Base-by-base conservation (phyloP, 2,113 vertebrate species). In the Antigone vipio region DNA sequence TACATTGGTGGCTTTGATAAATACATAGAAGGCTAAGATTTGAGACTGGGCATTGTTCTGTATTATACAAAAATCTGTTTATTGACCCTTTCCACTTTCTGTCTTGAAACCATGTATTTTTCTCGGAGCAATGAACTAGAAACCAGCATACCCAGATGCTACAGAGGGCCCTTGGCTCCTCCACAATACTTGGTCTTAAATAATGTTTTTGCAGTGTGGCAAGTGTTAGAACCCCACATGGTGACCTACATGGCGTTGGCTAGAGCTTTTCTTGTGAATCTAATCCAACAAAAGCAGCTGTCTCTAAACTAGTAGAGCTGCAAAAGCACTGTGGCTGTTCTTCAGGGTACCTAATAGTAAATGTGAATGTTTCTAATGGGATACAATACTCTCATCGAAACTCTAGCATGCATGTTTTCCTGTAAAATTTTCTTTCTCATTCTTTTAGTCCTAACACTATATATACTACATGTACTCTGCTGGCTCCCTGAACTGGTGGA, bases 251-350 rank as follows among this genome's bases (percentile, higher is more conserved):
- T 97, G 96, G 88, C 29, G 0, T 47, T 92, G 93, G 89, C 85
- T 91, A 12, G 53, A 88, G 91, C 44, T 84, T 44, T 71, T 60
- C 76, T 95, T 77, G 83, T 94, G 96, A 88, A 21, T 87, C 85
- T 89, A 88, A 89, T 97, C 96, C 97, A 97, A 92, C 88, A 95
- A 95, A 96, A 95, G 92, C 97, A 95, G 97, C 77, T 96, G 83
- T 96, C 95, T 88, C 62, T 55, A 69, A 95, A 89, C 64, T 40
- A 90, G 52, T 19, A 90, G 75, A 94, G 66, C 74, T 97, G 68
- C 35, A 84, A 93, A 90, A 96, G 49, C 72, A 66, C 10, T 32
- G 63, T 14, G 15, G 23, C 44, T 89, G 19, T 88, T 63, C 44
- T 93, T 89, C 66, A 47, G 76, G 34, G 15, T 63, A 16, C n/a